phyloP scores from a whole-genome alignment of 2,888 invertebrate species.

The Emmelina monodactyla region DNA sequence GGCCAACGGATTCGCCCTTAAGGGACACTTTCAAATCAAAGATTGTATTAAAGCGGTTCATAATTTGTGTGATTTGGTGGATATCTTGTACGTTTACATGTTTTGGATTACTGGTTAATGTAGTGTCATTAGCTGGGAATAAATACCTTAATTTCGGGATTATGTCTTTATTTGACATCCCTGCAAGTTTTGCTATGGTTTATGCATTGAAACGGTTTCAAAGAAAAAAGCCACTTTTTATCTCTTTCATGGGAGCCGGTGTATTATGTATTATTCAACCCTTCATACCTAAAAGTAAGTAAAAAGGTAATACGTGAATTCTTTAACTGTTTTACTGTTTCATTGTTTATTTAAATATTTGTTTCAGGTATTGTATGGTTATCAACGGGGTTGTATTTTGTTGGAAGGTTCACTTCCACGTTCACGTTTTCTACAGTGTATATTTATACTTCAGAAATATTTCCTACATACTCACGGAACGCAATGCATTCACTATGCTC shows the following conservation, averaged over 20 bases:
- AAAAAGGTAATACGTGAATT: no score
- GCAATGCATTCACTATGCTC: conserved; percentile 31
- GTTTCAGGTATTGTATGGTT: conserved; percentile 19
- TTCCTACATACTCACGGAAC: conserved; percentile 31
- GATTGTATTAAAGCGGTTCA: conserved; percentile 25
- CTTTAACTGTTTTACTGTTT: background rate
- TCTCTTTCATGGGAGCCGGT: background rate
- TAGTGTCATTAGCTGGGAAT: conserved; percentile 74
- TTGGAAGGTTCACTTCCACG: conserved; percentile 21
- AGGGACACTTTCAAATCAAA: conserved; percentile 24
- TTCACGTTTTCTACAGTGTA: conserved; percentile 24
- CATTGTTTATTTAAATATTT: background rate
- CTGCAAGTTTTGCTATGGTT: conserved; percentile 60
- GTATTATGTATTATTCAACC: conserved; percentile 1
- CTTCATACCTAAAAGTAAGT: conserved; percentile 3
- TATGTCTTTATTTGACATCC: conserved; percentile 63
- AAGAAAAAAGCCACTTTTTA: conserved; percentile 1
- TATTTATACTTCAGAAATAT: conserved; percentile 29
- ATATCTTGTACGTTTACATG: conserved; percentile 47
- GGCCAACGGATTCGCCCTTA: conserved; percentile 17
- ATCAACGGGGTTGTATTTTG: conserved; percentile 21
- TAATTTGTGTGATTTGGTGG: conserved; percentile 34
- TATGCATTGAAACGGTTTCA: conserved; percentile 35
- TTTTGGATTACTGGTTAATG: conserved; percentile 72
- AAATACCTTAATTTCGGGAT: conserved; percentile 76